phyloP scores from a whole-genome alignment of 2,888 invertebrate species.

The Eurytoma californica region DNA sequence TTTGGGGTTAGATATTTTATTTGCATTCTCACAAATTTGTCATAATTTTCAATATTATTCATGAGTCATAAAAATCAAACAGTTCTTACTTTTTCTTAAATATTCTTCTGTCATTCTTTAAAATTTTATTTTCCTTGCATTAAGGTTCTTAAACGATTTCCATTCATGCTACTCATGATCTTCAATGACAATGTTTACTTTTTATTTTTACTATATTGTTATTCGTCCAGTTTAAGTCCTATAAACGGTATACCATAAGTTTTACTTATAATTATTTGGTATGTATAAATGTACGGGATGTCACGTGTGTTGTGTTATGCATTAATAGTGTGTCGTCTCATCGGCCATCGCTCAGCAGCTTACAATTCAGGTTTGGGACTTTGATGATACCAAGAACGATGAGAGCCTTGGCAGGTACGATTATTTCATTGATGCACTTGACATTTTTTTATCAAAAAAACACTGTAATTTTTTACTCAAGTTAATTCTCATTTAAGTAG shows the following conservation, averaged over 20 bases:
- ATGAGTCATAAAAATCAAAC: background rate
- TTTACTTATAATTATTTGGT: conserved; percentile 46
- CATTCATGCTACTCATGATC: background rate
- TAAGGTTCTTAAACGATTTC: background rate
- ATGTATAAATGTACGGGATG: conserved; percentile 69
- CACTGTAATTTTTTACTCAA: background rate
- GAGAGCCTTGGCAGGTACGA: conserved; percentile 92
- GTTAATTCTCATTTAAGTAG: background rate
- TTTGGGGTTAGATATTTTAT: conserved; percentile 4
- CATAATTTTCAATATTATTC: conserved; percentile 2
- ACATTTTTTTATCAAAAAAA: background rate
- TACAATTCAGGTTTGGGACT: conserved; percentile 88
- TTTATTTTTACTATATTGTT: conserved; percentile 17
- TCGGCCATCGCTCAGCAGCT: conserved; percentile 83
- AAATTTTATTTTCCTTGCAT: conserved; percentile 4
- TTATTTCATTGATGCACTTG: conserved; percentile 55
- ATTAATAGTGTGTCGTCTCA: conserved; percentile 74
- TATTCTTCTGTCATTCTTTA: conserved; percentile 14
- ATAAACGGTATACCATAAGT: conserved; percentile 38
- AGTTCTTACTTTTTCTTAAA: background rate
- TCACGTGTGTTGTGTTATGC: conserved; percentile 73
- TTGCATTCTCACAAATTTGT: conserved; percentile 21
- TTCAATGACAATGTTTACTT: conserved; percentile 1
- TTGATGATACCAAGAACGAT: conserved; percentile 90
- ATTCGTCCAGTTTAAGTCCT: conserved; percentile 11